Percentiles rank a stretch among this genome's conserved stretches.
Evolutionary conservation across 2,113 vertebrate genomes (phyloP).

Genomic region (Columba janthina): DNA sequence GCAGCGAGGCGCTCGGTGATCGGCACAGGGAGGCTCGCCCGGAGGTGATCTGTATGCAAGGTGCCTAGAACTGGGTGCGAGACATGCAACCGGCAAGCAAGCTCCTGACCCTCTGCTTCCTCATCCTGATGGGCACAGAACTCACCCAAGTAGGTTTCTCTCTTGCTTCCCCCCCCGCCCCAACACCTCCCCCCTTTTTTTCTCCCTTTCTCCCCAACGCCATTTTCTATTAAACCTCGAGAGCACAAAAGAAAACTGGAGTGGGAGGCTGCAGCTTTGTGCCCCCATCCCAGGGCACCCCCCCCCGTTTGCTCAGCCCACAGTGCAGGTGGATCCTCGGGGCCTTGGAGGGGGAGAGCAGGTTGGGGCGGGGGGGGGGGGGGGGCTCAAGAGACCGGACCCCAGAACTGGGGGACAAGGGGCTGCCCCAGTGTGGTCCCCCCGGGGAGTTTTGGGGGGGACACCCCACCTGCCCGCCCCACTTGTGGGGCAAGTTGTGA

Average conservation of each 20-base stretch:
- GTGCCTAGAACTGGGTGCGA: slow-evolving; percentile 77
- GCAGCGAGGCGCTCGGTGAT: slow-evolving; percentile 1
- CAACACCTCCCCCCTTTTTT: neutral
- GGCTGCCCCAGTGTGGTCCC: neutral
- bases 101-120: slow-evolving; percentile 90
- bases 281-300: neutral
- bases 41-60: slow-evolving; percentile 80
- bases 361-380: too few species aligned
- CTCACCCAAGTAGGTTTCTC: slow-evolving; percentile 92
- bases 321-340: neutral
- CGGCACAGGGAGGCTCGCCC: slow-evolving; percentile 36
- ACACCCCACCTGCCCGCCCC: neutral
- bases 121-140: slow-evolving; percentile 95
- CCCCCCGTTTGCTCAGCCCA: neutral
- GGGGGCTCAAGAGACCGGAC: neutral
- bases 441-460: rapidly evolving
- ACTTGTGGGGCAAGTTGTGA: neutral
- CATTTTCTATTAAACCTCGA: slow-evolving; percentile 71
- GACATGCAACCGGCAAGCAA: slow-evolving; percentile 94
- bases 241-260: neutral
- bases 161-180: neutral
- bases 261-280: neutral
- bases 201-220: slow-evolving; percentile 63
- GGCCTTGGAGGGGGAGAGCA: too few species aligned
- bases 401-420: neutral